Base-by-base conservation (phyloP, 1,140 invertebrate species). In the Sitodiplosis mosellana region DNA sequence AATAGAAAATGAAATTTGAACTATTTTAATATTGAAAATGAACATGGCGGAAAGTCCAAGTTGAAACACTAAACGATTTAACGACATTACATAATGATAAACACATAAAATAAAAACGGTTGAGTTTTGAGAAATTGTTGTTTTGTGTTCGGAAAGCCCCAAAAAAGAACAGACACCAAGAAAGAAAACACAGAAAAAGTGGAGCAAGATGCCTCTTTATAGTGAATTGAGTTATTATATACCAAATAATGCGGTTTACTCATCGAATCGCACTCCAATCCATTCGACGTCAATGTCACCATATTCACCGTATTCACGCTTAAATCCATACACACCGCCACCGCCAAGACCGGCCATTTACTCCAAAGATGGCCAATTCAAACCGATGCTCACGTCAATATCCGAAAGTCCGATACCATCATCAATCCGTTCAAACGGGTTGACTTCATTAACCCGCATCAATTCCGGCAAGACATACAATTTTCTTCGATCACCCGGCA, bases 321-420 rank as follows among this genome's bases (percentile, higher is more conserved):
- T 14, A 14, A 21, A 12, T 18, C 14, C 22, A 33, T 45, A 45
- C 58, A 73, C 71, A 19, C 73, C 72, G 4, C 56, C 74, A 17
- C 59, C 68, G 45, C 56, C 63, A 27, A 4, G 43, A n/a, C 14
- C 21, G 4, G 33, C 43, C 2, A 22, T 27, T 45, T 19, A 12
- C 7, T 11, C 43, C 21, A 33, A 22, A 27, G 18, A 38, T 62
- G 61, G 68, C 46, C 60, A 64, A 7, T 84, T 80, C 57, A 75
- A 80, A n/a, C 81, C 81, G 0, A 78, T 80, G 48, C 58, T 85
- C 19, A 75, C 76, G 0, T 82, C 81, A 2, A 85, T 85, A 37
- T 75, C 76, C 1, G 82, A 86, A 62, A 68, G 73, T 41, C 66
- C 64, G 22, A 57, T 54, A 48, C 56, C 51, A 2, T 12, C 21